Percentiles rank a stretch among this genome's conserved stretches.
These are phyloP conservation scores for Danio aesculapii DNA, from an alignment of 2,797 vertebrate species.

Conservation along the genomic window DNA sequence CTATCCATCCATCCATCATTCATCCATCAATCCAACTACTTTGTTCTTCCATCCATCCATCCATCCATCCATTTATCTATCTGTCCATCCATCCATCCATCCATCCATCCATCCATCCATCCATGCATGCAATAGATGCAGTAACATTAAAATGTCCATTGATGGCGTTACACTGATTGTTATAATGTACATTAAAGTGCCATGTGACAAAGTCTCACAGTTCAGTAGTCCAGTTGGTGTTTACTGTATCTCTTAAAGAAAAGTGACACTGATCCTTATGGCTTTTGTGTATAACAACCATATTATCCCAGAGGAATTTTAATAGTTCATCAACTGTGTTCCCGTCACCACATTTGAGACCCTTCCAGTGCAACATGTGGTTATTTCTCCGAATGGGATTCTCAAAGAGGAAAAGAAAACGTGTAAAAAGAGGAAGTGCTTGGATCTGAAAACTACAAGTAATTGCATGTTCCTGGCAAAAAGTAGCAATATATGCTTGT, in stretches of 20 bases:
- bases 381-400: slow-evolving; percentile 45
- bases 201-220: background rate
- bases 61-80: too few species aligned
- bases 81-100: too few species aligned
- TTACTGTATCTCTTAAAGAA: slow-evolving; percentile 3
- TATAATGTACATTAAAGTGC: too few species aligned
- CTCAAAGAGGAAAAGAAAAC: slow-evolving; percentile 56
- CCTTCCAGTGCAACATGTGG: slow-evolving; percentile 52
- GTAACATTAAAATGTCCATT: too few species aligned
- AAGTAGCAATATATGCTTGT: slow-evolving; percentile 48
- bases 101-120: too few species aligned
- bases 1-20: too few species aligned
- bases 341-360: slow-evolving; percentile 61
- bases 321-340: slow-evolving; percentile 56
- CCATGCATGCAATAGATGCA: background rate
- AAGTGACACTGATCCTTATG: slow-evolving; percentile 29
- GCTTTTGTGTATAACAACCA: slow-evolving; percentile 55
- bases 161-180: too few species aligned
- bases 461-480: slow-evolving; percentile 67
- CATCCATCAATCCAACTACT: too few species aligned
- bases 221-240: background rate
- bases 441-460: slow-evolving; percentile 62
- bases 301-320: slow-evolving; percentile 65
- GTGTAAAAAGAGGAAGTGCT: slow-evolving; percentile 61
- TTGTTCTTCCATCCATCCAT: too few species aligned